Percentiles rank a stretch among this genome's conserved stretches.
These are phyloP conservation scores for Aporophyla nigra DNA, from an alignment of 2,888 invertebrate species.

Conservation along the genomic window DNA sequence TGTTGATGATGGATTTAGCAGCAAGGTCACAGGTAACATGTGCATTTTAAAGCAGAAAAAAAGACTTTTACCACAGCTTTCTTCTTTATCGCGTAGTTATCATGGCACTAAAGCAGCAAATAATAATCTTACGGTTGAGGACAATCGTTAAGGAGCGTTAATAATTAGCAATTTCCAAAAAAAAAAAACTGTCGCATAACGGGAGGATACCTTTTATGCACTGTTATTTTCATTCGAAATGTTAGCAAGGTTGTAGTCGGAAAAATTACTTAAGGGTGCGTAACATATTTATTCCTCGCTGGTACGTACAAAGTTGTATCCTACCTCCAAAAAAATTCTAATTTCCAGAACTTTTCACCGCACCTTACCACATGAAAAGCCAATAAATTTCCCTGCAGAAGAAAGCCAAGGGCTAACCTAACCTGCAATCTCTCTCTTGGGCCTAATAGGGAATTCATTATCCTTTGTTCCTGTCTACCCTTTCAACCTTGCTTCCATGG, in stretches of 20 bases:
- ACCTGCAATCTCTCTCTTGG: slow-evolving; percentile 63
- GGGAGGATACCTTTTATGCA: too few species aligned
- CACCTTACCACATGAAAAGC: slow-evolving; percentile 21
- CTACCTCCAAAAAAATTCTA: not conserved
- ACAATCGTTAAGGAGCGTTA: too few species aligned
- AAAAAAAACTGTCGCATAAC: too few species aligned
- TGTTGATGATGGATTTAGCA: not conserved
- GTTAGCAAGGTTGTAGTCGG: not conserved
- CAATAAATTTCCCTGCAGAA: slow-evolving; percentile 64
- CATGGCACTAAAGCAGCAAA: not conserved
- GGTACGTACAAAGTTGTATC: not conserved
- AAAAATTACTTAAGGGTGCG: not conserved
- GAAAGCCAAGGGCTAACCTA: slow-evolving; percentile 61
- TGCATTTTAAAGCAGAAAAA: not conserved
- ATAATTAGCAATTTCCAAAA: too few species aligned
- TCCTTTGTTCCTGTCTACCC: slow-evolving; percentile 65
- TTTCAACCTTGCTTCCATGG: slow-evolving; percentile 51
- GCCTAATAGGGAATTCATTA: slow-evolving; percentile 75
- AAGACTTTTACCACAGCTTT: not conserved
- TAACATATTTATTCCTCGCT: not conserved
- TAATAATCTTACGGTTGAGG: not conserved
- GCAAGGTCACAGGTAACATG: not conserved
- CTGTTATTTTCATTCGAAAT: not conserved
- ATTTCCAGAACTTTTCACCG: not conserved
- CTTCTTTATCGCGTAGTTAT: not conserved